Conservation (phyloP, 2,797 vertebrate genomes). For the Fistularia tabacaria region DNA sequence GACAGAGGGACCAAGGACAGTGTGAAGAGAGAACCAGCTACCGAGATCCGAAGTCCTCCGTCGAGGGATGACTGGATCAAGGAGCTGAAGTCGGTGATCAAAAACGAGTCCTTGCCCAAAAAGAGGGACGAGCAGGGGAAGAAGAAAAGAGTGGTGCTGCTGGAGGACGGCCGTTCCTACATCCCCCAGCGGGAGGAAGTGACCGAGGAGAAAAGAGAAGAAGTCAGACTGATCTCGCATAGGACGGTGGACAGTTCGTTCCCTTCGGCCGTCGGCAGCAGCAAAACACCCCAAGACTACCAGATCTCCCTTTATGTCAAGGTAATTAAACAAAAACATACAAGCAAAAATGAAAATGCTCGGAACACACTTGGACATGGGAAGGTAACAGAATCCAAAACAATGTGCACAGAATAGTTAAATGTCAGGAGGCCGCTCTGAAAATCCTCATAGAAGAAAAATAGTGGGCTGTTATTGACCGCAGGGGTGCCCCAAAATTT, state of each 20-base stretch:
- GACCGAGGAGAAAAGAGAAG: conserved; percentile 28
- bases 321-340: conserved; percentile 44
- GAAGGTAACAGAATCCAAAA: too few species aligned
- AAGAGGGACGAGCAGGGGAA: conserved; percentile 42
- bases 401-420: too few species aligned
- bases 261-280: conserved; percentile 8
- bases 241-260: conserved; percentile 27
- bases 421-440: too few species aligned
- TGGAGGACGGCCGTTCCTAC: conserved; percentile 55
- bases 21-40: conserved; percentile 11
- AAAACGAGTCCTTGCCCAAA: conserved; percentile 40
- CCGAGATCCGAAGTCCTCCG: conserved; percentile 5
- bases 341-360: too few species aligned
- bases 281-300: conserved; percentile 37
- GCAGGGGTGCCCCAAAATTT: too few species aligned
- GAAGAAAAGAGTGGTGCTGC: conserved; percentile 58
- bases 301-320: conserved; percentile 73
- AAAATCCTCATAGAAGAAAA: too few species aligned
- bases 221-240: conserved; percentile 31
- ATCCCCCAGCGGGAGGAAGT: conserved; percentile 38
- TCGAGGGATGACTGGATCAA: conserved; percentile 56
- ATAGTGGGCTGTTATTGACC: too few species aligned
- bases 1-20: conserved; percentile 24
- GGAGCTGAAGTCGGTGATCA: conserved; percentile 67
- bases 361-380: too few species aligned